These are phyloP conservation scores for Cryptus viduatorius DNA, from an alignment of 2,888 invertebrate species.

Conservation along the genomic window DNA sequence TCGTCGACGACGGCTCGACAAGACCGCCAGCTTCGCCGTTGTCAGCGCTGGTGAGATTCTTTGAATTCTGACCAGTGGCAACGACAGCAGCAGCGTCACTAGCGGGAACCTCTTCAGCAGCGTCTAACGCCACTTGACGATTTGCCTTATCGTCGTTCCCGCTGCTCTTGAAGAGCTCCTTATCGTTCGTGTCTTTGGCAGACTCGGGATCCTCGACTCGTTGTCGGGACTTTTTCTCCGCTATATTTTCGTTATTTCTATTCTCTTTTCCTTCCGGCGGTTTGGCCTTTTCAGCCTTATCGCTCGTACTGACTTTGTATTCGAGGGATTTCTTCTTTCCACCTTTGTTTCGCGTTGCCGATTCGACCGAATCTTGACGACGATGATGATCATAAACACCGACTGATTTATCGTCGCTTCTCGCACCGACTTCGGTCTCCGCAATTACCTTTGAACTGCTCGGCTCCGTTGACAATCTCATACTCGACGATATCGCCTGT, in stretches of 20 bases:
- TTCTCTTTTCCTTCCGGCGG: conserved; percentile 74
- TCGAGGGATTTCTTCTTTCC: conserved; percentile 73
- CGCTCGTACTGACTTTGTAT: conserved; percentile 73
- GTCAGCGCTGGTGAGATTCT: conserved; percentile 60
- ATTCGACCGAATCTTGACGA: conserved; percentile 37
- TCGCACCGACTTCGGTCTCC: conserved; percentile 72
- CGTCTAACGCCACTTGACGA: conserved; percentile 37
- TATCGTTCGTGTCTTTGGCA: conserved; percentile 85
- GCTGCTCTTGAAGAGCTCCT: conserved; percentile 76
- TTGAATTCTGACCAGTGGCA: conserved; percentile 46
- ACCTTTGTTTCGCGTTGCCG: conserved; percentile 60
- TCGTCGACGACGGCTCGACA: conserved; percentile 44
- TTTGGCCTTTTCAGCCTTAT: conserved; percentile 73
- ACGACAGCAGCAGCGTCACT: conserved; percentile 43
- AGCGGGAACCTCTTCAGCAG: conserved; percentile 14
- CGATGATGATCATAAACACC: conserved; percentile 40
- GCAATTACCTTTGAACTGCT: conserved; percentile 78
- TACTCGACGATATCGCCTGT: conserved; percentile 79
- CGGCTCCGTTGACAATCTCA: conserved; percentile 80
- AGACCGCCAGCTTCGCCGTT: conserved; percentile 55
- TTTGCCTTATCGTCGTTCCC: conserved; percentile 83
- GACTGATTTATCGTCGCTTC: conserved; percentile 48
- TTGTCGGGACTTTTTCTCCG: conserved; percentile 67
- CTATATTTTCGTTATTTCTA: conserved; percentile 68
- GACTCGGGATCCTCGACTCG: conserved; percentile 78